phyloP scores from a whole-genome alignment of 2,888 invertebrate species.

The Anoncus sp. region DNA sequence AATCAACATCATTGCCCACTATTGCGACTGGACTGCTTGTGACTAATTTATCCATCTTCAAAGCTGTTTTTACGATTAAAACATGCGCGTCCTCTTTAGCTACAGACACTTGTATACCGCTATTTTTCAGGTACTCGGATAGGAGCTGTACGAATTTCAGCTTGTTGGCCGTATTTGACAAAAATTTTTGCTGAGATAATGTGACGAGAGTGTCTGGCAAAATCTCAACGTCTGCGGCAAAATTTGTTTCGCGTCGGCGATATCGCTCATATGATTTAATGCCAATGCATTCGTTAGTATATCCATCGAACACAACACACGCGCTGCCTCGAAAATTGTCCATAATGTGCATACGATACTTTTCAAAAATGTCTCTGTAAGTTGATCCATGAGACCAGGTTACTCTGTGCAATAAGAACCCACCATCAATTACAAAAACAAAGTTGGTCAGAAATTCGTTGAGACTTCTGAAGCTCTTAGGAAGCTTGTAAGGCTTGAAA shows the following conservation, averaged over 20 bases:
- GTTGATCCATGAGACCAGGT: background rate
- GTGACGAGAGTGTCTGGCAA: conserved; percentile 46
- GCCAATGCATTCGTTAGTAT: conserved; percentile 52
- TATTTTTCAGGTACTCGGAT: conserved; percentile 29
- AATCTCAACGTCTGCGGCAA: conserved; percentile 59
- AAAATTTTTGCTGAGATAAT: conserved; percentile 61
- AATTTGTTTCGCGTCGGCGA: conserved; percentile 48
- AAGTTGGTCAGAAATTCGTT: background rate
- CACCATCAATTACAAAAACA: background rate
- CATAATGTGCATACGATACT: background rate
- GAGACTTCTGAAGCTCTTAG: no score
- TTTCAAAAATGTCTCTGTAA: background rate
- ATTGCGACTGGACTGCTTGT: conserved; percentile 11
- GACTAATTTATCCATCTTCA: background rate
- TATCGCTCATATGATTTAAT: conserved; percentile 64
- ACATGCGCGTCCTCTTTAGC: conserved; percentile 63
- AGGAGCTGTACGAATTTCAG: conserved; percentile 60
- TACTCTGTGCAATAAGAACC: background rate
- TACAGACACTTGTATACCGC: conserved; percentile 40
- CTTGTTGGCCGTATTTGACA: conserved; percentile 64
- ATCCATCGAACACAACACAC: conserved; percentile 66
- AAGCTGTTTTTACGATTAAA: conserved; percentile 56
- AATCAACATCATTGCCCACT: conserved; percentile 58
- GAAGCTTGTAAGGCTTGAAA: background rate
- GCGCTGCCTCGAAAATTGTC: background rate